Base-by-base conservation (phyloP, 37 sponge, comb jelly and placozoan species). In the Ianthella basta region DNA sequence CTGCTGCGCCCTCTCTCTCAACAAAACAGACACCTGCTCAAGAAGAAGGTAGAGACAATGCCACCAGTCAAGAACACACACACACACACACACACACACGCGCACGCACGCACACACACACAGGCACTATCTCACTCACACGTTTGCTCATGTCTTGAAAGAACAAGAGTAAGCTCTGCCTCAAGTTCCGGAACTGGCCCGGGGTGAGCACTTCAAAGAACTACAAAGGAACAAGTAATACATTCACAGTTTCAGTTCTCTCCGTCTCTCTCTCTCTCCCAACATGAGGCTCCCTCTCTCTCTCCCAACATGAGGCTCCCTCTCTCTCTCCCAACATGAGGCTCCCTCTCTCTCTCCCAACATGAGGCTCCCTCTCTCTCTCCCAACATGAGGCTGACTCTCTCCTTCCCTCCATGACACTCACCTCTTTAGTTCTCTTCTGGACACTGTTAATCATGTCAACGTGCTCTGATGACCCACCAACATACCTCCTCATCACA, bases 121-220 rank as follows among this genome's bases (percentile, higher is more conserved):
- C 50, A 44, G 6, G 8, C 50, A 44, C 21, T 41, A 23, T 5
- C 8, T 27, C 21, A 67, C 55, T 53, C 78, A 97, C 97, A 60
- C 89, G 86, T 57, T 88, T 97, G 86, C 92, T 92, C n/a, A 61
- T 79, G 56, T 91, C 98, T 89, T 98, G 99, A 39, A 98, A 94
- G 81, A 92, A 86, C 3, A 61, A 50, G 16, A 98, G 90, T 20
- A 98, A 66, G 16, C 89, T 86, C 27, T 79, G 72, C 36, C 93
- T 82, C 68, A 98, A 70, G 15, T 79, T 81, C 60, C 89, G 72
- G 77, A 87, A 89, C 81, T 97, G 83, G 3, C 92, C 84, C 24
- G 84, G 38, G 15, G 88, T 80, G 39, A 91, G 65, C 21, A 34
- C 0, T 35, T 81, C 55, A 84, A 64, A 92, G 80, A 64, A 55